A percentile compares a stretch with the other conserved stretches of the same genome.
Evolutionary conservation across 1,140 invertebrate genomes (phyloP).

Genomic region (Mamestra configurata): DNA sequence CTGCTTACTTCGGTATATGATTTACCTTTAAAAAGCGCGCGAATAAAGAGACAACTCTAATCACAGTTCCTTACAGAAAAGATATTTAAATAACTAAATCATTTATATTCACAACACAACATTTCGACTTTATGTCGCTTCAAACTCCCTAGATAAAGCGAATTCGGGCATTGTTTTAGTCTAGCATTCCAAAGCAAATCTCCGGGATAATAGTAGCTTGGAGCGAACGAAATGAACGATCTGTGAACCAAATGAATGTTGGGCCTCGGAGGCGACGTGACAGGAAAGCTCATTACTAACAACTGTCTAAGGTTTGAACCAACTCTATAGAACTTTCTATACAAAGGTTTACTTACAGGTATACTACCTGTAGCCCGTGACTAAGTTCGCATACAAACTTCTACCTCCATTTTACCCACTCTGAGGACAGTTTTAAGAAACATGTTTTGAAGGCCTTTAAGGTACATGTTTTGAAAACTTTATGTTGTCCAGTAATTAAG

Average conservation of each 20-base stretch:
- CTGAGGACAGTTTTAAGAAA: background rate
- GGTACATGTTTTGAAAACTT: no score
- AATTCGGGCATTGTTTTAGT: constrained; percentile 32
- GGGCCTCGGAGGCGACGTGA: constrained; percentile 31
- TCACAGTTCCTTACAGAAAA: background rate
- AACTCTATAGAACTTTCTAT: background rate
- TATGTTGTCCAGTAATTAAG: no score
- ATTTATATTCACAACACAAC: constrained; percentile 32
- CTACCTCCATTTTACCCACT: background rate
- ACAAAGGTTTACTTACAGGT: background rate
- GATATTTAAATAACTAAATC: background rate
- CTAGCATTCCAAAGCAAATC: constrained; percentile 36
- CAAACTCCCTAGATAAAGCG: constrained; percentile 27
- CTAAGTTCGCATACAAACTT: no score
- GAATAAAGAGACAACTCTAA: background rate
- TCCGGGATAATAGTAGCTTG: constrained; percentile 14
- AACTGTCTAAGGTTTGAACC: constrained; percentile 9
- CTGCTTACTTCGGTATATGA: no score
- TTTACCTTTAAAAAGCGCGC: background rate
- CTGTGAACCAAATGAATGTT: constrained; percentile 49
- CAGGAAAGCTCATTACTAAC: constrained; percentile 39
- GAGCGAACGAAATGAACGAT: constrained; percentile 40
- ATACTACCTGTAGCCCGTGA: no score
- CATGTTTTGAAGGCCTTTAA: background rate
- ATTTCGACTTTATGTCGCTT: constrained; percentile 10